Evolutionary conservation across 1,140 invertebrate species (phyloP).

Genomic region (Mercenaria mercenaria): DNA sequence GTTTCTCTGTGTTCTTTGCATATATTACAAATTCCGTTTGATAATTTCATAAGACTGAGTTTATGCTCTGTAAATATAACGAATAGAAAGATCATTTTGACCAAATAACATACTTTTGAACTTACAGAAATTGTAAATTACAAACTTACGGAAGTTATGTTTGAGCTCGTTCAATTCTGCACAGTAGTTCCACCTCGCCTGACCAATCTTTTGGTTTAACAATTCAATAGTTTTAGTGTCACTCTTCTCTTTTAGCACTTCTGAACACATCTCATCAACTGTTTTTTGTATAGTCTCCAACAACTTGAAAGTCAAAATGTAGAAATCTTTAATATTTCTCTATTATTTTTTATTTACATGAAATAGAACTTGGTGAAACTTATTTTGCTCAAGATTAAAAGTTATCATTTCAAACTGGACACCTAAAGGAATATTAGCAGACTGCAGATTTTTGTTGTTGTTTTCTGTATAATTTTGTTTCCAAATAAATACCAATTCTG

Average conservation of each 20-base stretch:
- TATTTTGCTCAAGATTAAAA: too few relatives aligned
- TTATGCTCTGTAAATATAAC: too few relatives aligned
- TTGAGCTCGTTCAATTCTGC: slow-evolving; percentile 89
- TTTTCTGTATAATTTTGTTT: too few relatives aligned
- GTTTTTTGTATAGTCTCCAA: slow-evolving; percentile 82
- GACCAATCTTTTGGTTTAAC: slow-evolving; percentile 89
- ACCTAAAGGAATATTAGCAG: background rate
- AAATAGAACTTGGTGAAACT: too few relatives aligned
- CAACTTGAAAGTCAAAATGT: background rate
- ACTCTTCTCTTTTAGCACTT: slow-evolving; percentile 81
- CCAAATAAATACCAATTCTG: too few relatives aligned
- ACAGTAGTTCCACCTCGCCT: slow-evolving; percentile 89
- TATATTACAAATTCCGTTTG: too few relatives aligned
- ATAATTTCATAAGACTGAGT: too few relatives aligned
- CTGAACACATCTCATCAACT: slow-evolving; percentile 88
- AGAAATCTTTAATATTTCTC: background rate
- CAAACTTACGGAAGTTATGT: slow-evolving; percentile 87
- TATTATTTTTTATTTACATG: too few relatives aligned
- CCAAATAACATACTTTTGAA: too few relatives aligned
- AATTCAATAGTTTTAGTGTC: slow-evolving; percentile 85
- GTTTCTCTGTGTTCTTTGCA: too few relatives aligned
- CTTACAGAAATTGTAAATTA: too few relatives aligned
- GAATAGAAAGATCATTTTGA: too few relatives aligned
- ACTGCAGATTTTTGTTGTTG: background rate
- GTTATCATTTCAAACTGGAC: background rate